These are phyloP conservation scores for Orestias chungarensis DNA, from an alignment of 2,797 vertebrate genomes.

Conservation along the genomic window DNA sequence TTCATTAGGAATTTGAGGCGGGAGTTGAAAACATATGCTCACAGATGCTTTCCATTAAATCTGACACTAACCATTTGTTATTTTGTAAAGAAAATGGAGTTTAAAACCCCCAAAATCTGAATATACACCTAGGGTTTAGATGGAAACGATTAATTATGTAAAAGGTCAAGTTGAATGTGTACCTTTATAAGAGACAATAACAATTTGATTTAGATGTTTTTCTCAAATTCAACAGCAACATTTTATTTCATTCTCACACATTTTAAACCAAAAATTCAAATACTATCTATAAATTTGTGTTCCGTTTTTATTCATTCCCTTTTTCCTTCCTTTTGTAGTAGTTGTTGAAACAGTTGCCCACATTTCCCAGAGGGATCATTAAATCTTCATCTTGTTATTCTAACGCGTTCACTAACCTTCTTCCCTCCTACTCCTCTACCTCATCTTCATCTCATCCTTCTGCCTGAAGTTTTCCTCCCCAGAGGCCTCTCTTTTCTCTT, in stretches of 20 bases:
- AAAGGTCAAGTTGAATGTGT: background rate
- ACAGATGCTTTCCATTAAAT: background rate
- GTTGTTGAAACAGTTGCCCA: constrained; percentile 56
- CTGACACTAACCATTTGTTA: background rate
- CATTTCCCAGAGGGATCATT: constrained; percentile 72
- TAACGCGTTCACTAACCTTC: constrained; percentile 64
- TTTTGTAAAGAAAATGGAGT: background rate
- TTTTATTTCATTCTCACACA: background rate
- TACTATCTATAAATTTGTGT: background rate
- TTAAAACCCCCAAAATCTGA: background rate
- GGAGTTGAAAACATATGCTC: background rate
- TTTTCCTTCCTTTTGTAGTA: constrained; percentile 5
- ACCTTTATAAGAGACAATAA: background rate
- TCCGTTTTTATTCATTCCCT: constrained; percentile 3
- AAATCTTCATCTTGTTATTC: constrained; percentile 67
- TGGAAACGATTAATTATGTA: background rate
- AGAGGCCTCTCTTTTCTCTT: constrained; percentile 52
- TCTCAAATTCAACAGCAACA: background rate
- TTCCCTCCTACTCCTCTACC: constrained; percentile 36
- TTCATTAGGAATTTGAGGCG: background rate
- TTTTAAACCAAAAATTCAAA: background rate
- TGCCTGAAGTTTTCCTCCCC: constrained; percentile 67
- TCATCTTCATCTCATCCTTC: constrained; percentile 57
- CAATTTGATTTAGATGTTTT: too few relatives aligned
- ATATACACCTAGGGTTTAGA: background rate